phyloP scores from a whole-genome alignment of 2,888 invertebrate species.

The Sicus ferrugineus region DNA sequence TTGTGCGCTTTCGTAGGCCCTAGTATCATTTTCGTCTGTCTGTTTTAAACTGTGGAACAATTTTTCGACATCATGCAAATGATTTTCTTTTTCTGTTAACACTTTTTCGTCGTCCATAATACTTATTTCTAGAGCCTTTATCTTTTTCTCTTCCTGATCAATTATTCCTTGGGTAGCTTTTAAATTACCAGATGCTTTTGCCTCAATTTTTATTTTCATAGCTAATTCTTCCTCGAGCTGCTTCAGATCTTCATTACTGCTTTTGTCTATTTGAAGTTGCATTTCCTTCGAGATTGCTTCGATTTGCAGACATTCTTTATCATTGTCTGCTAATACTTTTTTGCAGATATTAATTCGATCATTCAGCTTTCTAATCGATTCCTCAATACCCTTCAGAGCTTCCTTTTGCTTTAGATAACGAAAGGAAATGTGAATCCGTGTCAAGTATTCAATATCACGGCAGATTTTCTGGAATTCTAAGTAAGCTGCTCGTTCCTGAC shows the following conservation, averaged over 20 bases:
- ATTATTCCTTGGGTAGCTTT: constrained; percentile 74
- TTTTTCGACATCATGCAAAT: constrained; percentile 69
- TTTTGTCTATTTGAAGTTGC: constrained; percentile 72
- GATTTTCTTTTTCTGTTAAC: constrained; percentile 69
- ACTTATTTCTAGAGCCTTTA: constrained; percentile 73
- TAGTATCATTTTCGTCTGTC: constrained; percentile 72
- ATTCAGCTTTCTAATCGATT: constrained; percentile 67
- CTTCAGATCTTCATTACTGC: constrained; percentile 72
- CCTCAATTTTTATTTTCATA: constrained; percentile 73
- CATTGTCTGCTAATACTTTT: constrained; percentile 67
- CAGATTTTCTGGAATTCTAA: constrained; percentile 87
- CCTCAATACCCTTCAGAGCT: constrained; percentile 66
- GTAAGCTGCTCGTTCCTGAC: constrained; percentile 84
- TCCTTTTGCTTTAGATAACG: constrained; percentile 65
- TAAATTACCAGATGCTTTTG: constrained; percentile 70
- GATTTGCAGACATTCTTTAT: constrained; percentile 67
- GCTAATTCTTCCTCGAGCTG: constrained; percentile 72
- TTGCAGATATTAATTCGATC: constrained; percentile 70
- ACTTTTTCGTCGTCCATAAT: constrained; percentile 74
- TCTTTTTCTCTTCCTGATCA: constrained; percentile 73
- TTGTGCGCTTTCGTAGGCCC: constrained; percentile 77
- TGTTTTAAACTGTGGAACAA: constrained; percentile 75
- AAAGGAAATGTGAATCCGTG: constrained; percentile 68
- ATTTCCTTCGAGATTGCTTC: constrained; percentile 71
- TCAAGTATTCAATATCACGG: constrained; percentile 83